Evolutionary conservation across 2,888 invertebrate genomes (phyloP).

Genomic region (Euproctis similis): DNA sequence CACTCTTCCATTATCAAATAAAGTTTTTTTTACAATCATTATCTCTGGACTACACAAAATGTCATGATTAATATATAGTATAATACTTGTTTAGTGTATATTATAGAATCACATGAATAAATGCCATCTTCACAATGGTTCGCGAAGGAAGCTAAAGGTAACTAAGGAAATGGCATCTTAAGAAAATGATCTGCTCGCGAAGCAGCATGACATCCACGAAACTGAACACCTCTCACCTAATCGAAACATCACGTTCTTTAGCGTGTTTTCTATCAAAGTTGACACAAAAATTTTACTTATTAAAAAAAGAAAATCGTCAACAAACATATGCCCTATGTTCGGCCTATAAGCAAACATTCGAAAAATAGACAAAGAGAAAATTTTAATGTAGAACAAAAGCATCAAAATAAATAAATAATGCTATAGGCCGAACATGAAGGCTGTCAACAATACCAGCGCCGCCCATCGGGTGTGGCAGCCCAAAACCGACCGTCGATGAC

Average conservation of each 20-base stretch:
- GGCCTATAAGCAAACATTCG: conserved; percentile 44
- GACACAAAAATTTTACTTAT: conserved; percentile 29
- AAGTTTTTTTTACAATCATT: conserved; percentile 59
- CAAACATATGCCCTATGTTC: conserved; percentile 57
- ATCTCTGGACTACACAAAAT: conserved; percentile 56
- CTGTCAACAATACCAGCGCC: conserved; percentile 27
- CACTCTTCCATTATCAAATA: conserved; percentile 40
- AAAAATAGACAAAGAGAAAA: conserved; percentile 16
- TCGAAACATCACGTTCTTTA: conserved; percentile 36
- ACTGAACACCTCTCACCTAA: conserved; percentile 27
- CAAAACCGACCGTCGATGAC: conserved; percentile 25
- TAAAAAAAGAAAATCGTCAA: conserved; percentile 44
- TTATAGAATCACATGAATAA: conserved; percentile 68
- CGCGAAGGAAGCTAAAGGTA: conserved; percentile 68
- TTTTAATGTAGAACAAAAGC: conserved; percentile 8
- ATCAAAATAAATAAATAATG: conserved; percentile 21
- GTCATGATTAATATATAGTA: conserved; percentile 65
- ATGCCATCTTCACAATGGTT: conserved; percentile 72
- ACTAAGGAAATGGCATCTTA: conserved; percentile 72
- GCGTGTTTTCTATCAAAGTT: conserved; percentile 27
- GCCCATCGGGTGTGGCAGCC: conserved; percentile 14
- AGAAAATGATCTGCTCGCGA: conserved; percentile 42
- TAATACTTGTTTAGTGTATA: conserved; percentile 61
- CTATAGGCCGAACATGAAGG: conserved; percentile 45
- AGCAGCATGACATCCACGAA: conserved; percentile 30